Evolutionary conservation across 1,140 invertebrate genomes (phyloP).

Genomic region (Colletes gigas): DNA sequence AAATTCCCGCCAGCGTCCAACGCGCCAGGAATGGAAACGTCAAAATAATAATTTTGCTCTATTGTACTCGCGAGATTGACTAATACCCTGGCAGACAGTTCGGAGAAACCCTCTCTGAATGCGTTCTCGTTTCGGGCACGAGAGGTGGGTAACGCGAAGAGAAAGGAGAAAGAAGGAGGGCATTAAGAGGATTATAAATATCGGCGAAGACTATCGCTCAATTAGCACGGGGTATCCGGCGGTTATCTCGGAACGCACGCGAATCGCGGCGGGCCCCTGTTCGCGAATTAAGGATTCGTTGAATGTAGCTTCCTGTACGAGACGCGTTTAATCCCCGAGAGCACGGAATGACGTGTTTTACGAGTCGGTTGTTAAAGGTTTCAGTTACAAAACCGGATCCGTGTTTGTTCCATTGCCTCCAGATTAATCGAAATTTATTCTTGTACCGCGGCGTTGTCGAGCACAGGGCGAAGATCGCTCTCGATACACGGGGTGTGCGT

Average conservation of each 20-base stretch:
- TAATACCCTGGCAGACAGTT: too few species aligned
- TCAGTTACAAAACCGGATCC: constrained; percentile 44
- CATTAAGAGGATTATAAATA: constrained; percentile 56
- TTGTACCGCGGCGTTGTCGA: neutral
- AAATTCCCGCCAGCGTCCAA: too few species aligned
- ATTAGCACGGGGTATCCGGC: constrained; percentile 60
- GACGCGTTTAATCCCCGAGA: constrained; percentile 25
- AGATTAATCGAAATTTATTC: constrained; percentile 41
- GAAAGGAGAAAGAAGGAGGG: constrained; percentile 3
- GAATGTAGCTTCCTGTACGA: constrained; percentile 38
- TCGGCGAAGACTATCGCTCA: constrained; percentile 60
- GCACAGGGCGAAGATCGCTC: neutral
- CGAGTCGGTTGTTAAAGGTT: constrained; percentile 37
- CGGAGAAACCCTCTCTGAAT: too few species aligned
- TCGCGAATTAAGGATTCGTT: constrained; percentile 39
- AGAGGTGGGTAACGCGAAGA: neutral
- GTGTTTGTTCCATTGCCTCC: constrained; percentile 24
- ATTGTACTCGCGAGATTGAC: too few species aligned
- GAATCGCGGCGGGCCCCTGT: constrained; percentile 38
- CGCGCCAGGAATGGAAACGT: too few species aligned
- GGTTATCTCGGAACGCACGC: constrained; percentile 63
- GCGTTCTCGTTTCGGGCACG: too few species aligned
- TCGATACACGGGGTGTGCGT: constrained; percentile 3
- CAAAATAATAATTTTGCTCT: too few species aligned
- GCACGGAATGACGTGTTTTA: constrained; percentile 38